Conservation (phyloP, 1,140 invertebrate species). For the Brachionus rubens region DNA sequence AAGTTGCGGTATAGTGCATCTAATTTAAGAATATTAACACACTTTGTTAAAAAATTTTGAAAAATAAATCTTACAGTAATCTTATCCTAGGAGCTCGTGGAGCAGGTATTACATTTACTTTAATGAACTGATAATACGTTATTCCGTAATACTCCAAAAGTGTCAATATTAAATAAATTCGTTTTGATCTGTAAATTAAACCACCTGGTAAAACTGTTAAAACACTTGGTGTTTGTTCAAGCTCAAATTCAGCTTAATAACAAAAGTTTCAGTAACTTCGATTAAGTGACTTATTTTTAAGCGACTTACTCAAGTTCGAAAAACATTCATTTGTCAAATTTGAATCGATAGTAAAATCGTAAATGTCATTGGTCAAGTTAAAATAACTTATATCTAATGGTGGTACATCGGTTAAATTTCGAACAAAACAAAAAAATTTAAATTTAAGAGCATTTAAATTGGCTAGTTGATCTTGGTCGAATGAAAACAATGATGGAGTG, state of each 20-base stretch:
- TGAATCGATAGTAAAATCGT: background rate
- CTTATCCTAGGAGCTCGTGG: background rate
- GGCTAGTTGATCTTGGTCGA: background rate
- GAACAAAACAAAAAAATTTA: constrained; percentile 5
- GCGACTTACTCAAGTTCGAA: background rate
- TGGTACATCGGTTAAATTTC: background rate
- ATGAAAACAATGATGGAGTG: background rate
- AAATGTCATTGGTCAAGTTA: background rate
- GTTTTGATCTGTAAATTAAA: background rate
- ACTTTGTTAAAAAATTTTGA: background rate
- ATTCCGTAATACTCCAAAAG: background rate
- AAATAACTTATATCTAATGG: background rate
- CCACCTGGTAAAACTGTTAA: background rate
- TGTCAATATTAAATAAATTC: background rate
- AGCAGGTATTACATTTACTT: background rate
- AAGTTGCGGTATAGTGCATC: background rate
- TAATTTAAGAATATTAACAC: background rate
- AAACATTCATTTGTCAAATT: background rate
- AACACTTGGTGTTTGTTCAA: background rate
- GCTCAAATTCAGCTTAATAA: background rate
- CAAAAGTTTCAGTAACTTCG: too few relatives aligned
- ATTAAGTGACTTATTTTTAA: background rate
- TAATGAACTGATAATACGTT: background rate
- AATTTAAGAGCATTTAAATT: background rate
- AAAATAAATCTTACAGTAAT: background rate